These are phyloP conservation scores for Calyptomena viridis DNA, from an alignment of 2,113 vertebrate genomes.

Conservation along the genomic window DNA sequence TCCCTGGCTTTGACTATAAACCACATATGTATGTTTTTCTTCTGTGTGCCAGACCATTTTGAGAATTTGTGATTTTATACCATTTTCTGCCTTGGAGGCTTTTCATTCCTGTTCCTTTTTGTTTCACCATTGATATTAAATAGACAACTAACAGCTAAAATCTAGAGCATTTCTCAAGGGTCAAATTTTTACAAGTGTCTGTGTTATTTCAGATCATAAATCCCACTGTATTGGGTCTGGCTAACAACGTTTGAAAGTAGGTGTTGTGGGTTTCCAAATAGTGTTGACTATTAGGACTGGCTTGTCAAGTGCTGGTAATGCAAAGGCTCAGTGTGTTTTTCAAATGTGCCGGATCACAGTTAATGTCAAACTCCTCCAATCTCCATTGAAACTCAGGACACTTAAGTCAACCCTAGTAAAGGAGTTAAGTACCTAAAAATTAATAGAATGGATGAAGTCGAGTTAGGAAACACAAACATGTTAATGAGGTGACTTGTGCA, in stretches of 20 bases:
- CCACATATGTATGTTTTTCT: neutral
- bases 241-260: neutral
- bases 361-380: neutral
- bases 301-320: neutral
- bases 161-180: neutral
- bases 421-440: neutral
- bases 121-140: neutral
- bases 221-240: neutral
- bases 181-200: neutral
- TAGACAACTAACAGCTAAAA: constrained; percentile 11
- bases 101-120: constrained; percentile 20
- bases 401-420: neutral
- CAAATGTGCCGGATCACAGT: neutral
- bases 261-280: neutral
- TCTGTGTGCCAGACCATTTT: constrained; percentile 16
- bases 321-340: neutral
- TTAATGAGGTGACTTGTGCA: neutral
- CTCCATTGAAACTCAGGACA: neutral
- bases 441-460: neutral
- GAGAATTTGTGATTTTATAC: constrained; percentile 40
- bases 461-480: neutral
- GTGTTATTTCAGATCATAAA: neutral
- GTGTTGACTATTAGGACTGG: neutral
- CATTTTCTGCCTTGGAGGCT: neutral
- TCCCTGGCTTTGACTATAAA: constrained; percentile 20